phyloP scores from a whole-genome alignment of 2,888 invertebrate species.

The Sarcophaga subvicina region DNA sequence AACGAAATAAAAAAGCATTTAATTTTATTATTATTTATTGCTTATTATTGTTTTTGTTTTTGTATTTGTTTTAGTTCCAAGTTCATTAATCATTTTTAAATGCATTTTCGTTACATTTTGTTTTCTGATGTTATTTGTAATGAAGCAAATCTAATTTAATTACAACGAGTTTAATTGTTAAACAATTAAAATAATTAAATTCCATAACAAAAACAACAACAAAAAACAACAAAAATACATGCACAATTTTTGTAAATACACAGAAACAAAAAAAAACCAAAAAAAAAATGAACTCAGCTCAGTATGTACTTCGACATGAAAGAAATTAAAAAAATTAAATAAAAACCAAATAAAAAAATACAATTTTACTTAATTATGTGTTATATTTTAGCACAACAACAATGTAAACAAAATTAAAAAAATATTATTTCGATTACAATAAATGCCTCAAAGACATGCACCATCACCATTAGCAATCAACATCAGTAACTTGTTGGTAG shows the following conservation, averaged over 20 bases:
- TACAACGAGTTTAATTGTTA: conserved; percentile 54
- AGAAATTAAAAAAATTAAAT: background rate
- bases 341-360: background rate
- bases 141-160: conserved; percentile 39
- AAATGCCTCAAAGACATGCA: too few species aligned
- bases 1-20: too few species aligned
- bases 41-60: too few species aligned
- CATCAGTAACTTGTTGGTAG: too few species aligned
- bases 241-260: conserved; percentile 1
- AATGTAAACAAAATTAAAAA: background rate
- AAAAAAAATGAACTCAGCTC: background rate
- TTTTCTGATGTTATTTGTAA: conserved; percentile 19
- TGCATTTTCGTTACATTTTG: background rate
- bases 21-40: too few species aligned
- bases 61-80: background rate
- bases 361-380: background rate
- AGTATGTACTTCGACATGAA: background rate
- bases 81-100: conserved; percentile 36
- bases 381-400: background rate
- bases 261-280: background rate
- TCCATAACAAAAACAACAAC: background rate
- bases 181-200: conserved; percentile 54
- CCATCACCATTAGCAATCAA: too few species aligned
- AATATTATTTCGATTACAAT: background rate
- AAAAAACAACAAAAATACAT: too few species aligned